Base-by-base conservation (phyloP, 2,888 invertebrate genomes). In the Drosophila nr. perissopoda region DNA sequence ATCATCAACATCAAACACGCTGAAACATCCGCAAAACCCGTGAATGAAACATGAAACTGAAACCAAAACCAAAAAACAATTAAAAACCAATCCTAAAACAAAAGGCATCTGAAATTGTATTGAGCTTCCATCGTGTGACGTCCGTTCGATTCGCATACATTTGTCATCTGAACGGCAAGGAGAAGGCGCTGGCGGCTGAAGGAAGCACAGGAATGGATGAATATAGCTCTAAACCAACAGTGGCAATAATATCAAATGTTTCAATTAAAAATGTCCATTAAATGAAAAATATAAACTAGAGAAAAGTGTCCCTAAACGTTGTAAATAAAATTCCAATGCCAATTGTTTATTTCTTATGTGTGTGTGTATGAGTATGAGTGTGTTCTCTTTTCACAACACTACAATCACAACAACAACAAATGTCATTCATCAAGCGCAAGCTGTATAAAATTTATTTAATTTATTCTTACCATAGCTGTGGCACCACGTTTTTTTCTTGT, bases 71-170 rank as follows among this genome's bases (percentile, higher is more conserved):
- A 10, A 68, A 40, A 49, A 8, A 57, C 25, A 53, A 40, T 13
- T 10, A 57, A 10, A 29, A 57, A 45, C 25, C 16, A 60, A 70
- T 52, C 10, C 18, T 13, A 27, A 13, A 42, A 61, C 31, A 57
- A 91, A 94, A 96, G 96, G 96, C 95, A 90, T 94, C 94, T 92
- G 94, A 95, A 93, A 94, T 96, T 92, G 95, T 95, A 90, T 94
- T 95, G 92, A 94, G 95, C 93, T 94, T 96, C 92, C 96, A 96
- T 93, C 95, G 96, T 93, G 94, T 96, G 91, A 95, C 96, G 94
- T 95, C 96, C 86, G 94, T 96, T 92, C 94, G 94, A 92, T 94
- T 95, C 92, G 94, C 95, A 74, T 87, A 86, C 64, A 69, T 86
- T 59, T 87, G 87, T 31, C 87, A 87, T 61, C 79, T 87, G 27